Evolutionary conservation across 2,113 vertebrate genomes (phyloP), one percentile per base, ranked within the genome.

Genomic region (Peromyscus leucopus): DNA sequence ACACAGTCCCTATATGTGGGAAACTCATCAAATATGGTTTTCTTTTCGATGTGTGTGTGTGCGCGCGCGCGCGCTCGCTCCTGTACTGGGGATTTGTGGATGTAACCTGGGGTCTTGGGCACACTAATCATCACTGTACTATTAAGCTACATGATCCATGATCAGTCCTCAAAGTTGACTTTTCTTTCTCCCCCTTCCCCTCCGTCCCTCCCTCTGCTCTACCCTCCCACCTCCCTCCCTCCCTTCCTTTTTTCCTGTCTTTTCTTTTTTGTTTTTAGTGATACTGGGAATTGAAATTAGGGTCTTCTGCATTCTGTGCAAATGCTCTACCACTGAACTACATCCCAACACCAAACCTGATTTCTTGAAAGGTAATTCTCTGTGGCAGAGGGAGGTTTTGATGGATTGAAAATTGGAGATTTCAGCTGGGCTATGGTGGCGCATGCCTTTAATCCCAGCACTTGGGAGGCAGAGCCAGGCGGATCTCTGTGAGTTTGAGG

Each of bases 341-440:
- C 1, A 63, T 28, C n/a, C n/a, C 24, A 63, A 24, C 4, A 67
- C 36, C 39, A 46, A 85, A 48, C 26, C 57, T 85, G 83, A 78
- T 42, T 92, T 94, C 67, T 94, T 94, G 9, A 88, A 84, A 82
- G 8, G 31, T 48, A 63, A 21, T 71, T 76, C 59, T 89, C 51
- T 94, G 42, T 24, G 42, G 51, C 48, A 71, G 78, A 78, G 57
- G 26, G 39, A 89, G 69, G 39, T 22, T 22, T 46, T 89, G 33
- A 24, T 88, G 67, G 89, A n/a, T 87, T 48, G 28, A 92, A 31
- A 89, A 12, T 9, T 57, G 55, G 57, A 82, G 74, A 31, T 89
- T 19, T 26, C 12, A 42, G 42, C 42, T 4, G 42, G 42, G 42
- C 42, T 42, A 4, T 42, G 42, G 42, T 42, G 42, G 4, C 42